Evolutionary conservation across 2,888 invertebrate genomes (phyloP), one percentile per base, ranked within the genome.

Genomic region (Calameuta filiformis): DNA sequence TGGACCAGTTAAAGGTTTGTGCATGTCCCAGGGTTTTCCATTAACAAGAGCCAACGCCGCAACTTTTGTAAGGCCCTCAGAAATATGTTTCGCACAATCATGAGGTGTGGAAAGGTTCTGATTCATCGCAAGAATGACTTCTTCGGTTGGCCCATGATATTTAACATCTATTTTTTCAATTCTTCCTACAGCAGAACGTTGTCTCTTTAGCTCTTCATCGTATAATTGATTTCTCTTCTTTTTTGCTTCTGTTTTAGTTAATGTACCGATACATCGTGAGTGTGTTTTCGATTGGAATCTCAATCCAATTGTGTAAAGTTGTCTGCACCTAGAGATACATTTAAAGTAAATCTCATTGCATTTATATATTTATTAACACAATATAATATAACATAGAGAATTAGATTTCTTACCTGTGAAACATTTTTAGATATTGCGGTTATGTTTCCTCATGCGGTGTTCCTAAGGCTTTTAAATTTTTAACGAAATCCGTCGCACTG

Each of bases 101-200:
- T 94, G 95, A 0, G 99, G 99, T 1, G 99, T 98, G 0, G 99
- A 99, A 12, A 99, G 92, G 83, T 94, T 93, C 90, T 96, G 97
- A 90, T 99, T 99, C 98, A 99, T 98, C 34, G 96, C 90, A 78
- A 99, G 91, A 1, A 94, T 94, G 35, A 94, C 93, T 85, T 96
- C 94, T 87, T 96, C 95, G 1, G 81, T 79, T 0, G 94, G 89
- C 0, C 97, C 97, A 83, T 94, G 93, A 89, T 96, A 97, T 79
- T 94, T 94, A 0, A 99, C 96, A 92, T 96, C 94, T 77, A 99
- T 97, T 93, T 99, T 99, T 88, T 98, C 97, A 79, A 99, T 93
- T 87, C 98, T 93, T 0, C 97, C 97, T 12, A 98, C 93, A 23
- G 93, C 92, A 56, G 95, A 94, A 73, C 92, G 89, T 90, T 98